A percentile compares a stretch with the other conserved stretches of the same genome.
These are phyloP conservation scores for Perognathus longimembris DNA, from an alignment of 2,113 vertebrate species.

Conservation along the genomic window DNA sequence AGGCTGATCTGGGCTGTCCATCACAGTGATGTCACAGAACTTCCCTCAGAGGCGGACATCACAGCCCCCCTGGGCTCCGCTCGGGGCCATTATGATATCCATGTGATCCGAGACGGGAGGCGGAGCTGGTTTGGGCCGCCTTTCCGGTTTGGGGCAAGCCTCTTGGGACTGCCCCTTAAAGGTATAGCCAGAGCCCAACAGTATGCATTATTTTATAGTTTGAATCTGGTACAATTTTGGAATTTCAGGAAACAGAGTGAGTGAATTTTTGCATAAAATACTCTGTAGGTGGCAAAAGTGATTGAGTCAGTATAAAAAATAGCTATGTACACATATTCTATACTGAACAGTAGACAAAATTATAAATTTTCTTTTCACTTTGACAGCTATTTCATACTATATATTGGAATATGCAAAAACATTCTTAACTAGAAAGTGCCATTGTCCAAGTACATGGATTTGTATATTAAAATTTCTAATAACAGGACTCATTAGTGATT, in stretches of 20 bases:
- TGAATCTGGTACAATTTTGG: neutral
- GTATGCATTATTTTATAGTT: neutral
- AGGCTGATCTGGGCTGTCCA: no score
- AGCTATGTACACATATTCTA: neutral
- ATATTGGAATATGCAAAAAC: neutral
- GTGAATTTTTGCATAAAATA: constrained; percentile 27
- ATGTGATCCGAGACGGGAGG: no score
- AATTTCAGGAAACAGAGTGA: neutral
- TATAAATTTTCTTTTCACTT: neutral
- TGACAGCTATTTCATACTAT: neutral
- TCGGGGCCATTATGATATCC: no score
- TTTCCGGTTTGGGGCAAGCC: no score
- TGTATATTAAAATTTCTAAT: constrained; percentile 26
- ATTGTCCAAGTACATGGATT: constrained; percentile 4
- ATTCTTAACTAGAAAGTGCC: neutral
- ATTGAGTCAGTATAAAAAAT: neutral
- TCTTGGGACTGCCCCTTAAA: no score
- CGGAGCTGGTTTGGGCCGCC: no score
- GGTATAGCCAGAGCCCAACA: no score
- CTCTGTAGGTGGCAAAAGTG: neutral
- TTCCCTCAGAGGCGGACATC: no score
- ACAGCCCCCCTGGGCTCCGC: no score
- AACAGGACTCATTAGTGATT: neutral
- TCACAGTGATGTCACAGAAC: no score
- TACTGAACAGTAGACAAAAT: neutral